These are phyloP conservation scores for Magallana ariakensis DNA, from an alignment of 1,140 invertebrate species.

Conservation along the genomic window DNA sequence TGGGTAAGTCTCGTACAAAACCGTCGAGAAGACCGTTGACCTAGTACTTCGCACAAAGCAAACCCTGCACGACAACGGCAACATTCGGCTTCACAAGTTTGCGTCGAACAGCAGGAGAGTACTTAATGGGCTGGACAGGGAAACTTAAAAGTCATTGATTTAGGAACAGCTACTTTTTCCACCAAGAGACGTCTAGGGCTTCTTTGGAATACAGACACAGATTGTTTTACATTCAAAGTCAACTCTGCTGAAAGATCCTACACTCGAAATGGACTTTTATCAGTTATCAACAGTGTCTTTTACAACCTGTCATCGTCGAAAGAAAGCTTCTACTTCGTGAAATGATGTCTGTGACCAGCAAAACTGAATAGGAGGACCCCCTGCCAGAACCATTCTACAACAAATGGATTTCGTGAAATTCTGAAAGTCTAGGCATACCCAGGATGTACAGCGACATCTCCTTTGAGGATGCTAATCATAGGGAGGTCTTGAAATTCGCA, in stretches of 20 bases:
- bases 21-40: not conserved
- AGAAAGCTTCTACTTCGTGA: conserved; percentile 54
- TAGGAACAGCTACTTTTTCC: too few species aligned
- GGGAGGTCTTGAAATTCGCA: conserved; percentile 35
- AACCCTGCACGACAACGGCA: too few species aligned
- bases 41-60: not conserved
- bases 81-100: too few species aligned
- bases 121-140: too few species aligned
- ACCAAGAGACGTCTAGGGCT: too few species aligned
- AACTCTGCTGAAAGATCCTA: conserved; percentile 44
- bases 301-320: conserved; percentile 50
- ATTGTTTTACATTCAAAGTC: conserved; percentile 48
- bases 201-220: conserved; percentile 47
- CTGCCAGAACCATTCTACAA: conserved; percentile 29
- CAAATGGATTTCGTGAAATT: conserved; percentile 49
- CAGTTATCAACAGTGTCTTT: conserved; percentile 44
- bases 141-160: too few species aligned
- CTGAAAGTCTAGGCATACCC: conserved; percentile 41
- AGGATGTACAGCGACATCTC: conserved; percentile 39
- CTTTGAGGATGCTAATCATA: conserved; percentile 73
- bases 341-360: conserved; percentile 18
- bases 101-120: too few species aligned
- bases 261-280: conserved; percentile 44
- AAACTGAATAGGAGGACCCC: conserved; percentile 56
- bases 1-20: conserved; percentile 13